Conservation (phyloP, 2,113 vertebrate species). For the Zapus hudsonius region DNA sequence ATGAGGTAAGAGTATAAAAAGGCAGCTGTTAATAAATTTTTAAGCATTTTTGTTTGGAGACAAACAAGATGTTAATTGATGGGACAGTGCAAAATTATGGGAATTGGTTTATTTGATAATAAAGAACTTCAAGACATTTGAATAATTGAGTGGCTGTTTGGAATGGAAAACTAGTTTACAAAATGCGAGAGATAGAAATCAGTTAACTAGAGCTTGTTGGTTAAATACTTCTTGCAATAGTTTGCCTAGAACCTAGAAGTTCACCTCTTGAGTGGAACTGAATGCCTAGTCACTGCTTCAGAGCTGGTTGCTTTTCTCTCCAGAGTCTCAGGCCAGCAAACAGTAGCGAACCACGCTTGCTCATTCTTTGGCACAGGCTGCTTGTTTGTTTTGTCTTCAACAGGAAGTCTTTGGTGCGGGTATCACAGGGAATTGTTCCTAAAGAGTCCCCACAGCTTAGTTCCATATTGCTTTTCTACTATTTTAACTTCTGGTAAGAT, state of each 20-base stretch:
- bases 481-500: background rate
- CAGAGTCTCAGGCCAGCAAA: background rate
- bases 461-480: background rate
- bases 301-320: background rate
- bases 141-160: background rate
- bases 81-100: background rate
- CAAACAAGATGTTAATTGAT: background rate
- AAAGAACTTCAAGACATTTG: background rate
- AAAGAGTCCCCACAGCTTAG: background rate
- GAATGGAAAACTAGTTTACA: background rate
- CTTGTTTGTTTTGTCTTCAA: background rate
- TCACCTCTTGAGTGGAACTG: background rate
- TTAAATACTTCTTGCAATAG: background rate
- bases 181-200: background rate
- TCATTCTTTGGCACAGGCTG: background rate
- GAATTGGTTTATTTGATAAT: background rate
- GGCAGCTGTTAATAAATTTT: slow-evolving; percentile 14
- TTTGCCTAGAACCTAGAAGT: background rate
- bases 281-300: background rate
- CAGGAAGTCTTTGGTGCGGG: background rate
- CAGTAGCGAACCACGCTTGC: background rate
- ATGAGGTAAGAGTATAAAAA: background rate
- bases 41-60: background rate
- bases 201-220: background rate
- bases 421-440: background rate